These are phyloP conservation scores for Rachycentron canadum DNA, from an alignment of 2,797 vertebrate genomes.

Conservation along the genomic window DNA sequence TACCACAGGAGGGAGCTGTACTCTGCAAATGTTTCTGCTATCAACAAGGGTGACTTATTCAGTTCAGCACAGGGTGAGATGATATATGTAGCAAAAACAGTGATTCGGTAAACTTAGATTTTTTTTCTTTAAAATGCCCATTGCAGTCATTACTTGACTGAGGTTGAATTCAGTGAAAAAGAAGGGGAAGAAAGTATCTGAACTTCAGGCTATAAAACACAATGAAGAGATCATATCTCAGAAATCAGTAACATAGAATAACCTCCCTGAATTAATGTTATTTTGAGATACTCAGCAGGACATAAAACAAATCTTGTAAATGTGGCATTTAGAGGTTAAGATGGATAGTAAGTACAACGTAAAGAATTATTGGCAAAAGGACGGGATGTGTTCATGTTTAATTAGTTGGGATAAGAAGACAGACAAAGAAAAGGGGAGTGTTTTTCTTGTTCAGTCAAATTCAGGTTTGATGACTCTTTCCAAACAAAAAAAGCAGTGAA, in stretches of 20 bases:
- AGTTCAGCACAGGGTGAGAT: slow-evolving; percentile 1
- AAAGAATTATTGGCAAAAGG: neutral
- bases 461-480: neutral
- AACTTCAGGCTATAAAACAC: neutral
- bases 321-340: neutral
- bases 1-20: slow-evolving; percentile 76
- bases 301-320: neutral
- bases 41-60: neutral
- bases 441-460: neutral
- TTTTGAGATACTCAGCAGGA: neutral
- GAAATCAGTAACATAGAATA: neutral
- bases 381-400: neutral
- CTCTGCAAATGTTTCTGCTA: slow-evolving; percentile 19
- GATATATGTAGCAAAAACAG: neutral
- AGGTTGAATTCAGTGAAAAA: slow-evolving; percentile 15
- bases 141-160: neutral
- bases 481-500: too few species aligned
- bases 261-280: neutral
- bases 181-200: slow-evolving; percentile 35
- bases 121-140: neutral
- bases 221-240: neutral
- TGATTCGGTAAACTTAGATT: neutral
- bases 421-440: neutral
- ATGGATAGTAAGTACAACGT: neutral
- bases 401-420: neutral